These are phyloP conservation scores for Homalodisca vitripennis DNA, from an alignment of 1,140 invertebrate genomes.

Conservation along the genomic window DNA sequence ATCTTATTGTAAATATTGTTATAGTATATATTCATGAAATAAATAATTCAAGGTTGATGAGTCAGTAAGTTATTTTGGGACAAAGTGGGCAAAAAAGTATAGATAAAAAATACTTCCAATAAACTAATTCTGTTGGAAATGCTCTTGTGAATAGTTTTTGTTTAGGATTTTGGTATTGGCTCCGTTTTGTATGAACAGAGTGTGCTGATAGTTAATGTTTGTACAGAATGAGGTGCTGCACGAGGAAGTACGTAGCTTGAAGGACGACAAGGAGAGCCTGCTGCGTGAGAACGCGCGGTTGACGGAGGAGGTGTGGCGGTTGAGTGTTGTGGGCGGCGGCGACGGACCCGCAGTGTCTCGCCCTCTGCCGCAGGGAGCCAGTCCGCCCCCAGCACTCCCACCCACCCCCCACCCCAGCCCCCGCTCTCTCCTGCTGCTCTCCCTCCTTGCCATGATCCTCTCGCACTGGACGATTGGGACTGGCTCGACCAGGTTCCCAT, in stretches of 20 bases:
- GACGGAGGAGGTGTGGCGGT: slow-evolving; percentile 47
- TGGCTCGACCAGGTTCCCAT: slow-evolving; percentile 60
- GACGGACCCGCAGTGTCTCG: slow-evolving; percentile 75
- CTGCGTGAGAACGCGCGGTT: slow-evolving; percentile 58
- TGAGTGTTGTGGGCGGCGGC: slow-evolving; percentile 27
- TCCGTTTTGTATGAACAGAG: too few relatives aligned
- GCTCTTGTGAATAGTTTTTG: too few relatives aligned
- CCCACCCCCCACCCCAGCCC: slow-evolving; percentile 36
- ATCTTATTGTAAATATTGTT: too few relatives aligned
- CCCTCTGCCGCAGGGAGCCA: slow-evolving; percentile 80
- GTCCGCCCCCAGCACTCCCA: slow-evolving; percentile 57
- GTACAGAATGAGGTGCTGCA: slow-evolving; percentile 38
- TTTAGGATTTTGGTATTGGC: too few relatives aligned
- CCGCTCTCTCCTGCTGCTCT: slow-evolving; percentile 22
- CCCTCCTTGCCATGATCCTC: slow-evolving; percentile 24
- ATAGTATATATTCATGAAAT: too few relatives aligned
- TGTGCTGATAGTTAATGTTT: too few relatives aligned
- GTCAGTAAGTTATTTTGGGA: too few relatives aligned
- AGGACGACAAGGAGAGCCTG: slow-evolving; percentile 36
- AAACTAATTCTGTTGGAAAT: too few relatives aligned
- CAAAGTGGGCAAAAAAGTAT: too few relatives aligned
- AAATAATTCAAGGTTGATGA: too few relatives aligned
- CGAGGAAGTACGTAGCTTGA: slow-evolving; percentile 26
- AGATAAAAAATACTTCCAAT: too few relatives aligned
- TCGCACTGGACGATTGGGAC: slow-evolving; percentile 32